phyloP scores from a whole-genome alignment of 2,888 invertebrate species.

The Xylota sylvarum region DNA sequence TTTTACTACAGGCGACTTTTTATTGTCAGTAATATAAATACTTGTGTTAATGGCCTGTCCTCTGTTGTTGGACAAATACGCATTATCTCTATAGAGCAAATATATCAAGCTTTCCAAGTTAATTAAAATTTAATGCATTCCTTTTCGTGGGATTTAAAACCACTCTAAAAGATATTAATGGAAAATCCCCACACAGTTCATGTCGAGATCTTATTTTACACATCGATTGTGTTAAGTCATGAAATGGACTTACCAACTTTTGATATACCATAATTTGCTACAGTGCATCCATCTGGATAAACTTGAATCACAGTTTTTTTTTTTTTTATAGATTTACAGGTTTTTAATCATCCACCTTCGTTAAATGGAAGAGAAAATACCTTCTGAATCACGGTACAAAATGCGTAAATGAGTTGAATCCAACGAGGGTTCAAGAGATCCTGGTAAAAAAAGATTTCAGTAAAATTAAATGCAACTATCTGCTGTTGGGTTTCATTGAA shows the following conservation, averaged over 20 bases:
- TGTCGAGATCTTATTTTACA: not conserved
- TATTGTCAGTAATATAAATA: not conserved
- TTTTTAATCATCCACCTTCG: too few species aligned
- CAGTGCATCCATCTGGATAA: not conserved
- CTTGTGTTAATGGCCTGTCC: not conserved
- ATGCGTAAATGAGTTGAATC: too few species aligned
- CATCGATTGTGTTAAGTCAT: not conserved
- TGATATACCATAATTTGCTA: too few species aligned
- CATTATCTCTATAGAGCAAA: not conserved
- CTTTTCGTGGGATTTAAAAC: not conserved
- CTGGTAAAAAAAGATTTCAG: too few species aligned
- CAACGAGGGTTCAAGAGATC: too few species aligned
- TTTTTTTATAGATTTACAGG: not conserved
- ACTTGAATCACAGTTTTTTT: too few species aligned
- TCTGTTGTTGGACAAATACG: not conserved
- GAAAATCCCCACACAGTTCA: not conserved
- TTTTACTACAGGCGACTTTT: not conserved
- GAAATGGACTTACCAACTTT: not conserved
- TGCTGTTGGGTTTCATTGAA: too few species aligned
- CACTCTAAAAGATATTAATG: conserved; percentile 1
- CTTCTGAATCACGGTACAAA: too few species aligned
- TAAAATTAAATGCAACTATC: too few species aligned
- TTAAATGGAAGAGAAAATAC: too few species aligned
- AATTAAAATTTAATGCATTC: conserved; percentile 1
- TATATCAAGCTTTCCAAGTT: not conserved